Evolutionary conservation across 2,113 vertebrate genomes (phyloP), one percentile per base, ranked within the genome.

Genomic region (Rhinolophus ferrumequinum): DNA sequence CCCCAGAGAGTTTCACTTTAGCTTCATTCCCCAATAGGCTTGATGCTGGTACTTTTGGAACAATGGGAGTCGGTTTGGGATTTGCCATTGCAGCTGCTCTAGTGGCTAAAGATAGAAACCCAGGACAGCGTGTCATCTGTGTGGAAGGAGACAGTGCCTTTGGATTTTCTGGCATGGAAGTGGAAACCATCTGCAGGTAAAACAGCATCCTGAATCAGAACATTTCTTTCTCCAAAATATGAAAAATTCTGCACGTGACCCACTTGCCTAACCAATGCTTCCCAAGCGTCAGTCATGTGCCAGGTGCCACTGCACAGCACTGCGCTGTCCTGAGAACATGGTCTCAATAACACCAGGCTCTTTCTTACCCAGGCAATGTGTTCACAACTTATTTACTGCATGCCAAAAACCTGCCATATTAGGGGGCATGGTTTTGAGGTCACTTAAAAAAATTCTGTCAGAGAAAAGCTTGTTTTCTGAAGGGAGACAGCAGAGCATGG

Each of bases 131-230:
- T 84, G 98, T 99, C 3, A 75, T 99, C 97, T 99, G 99, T 85
- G 97, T 99, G 94, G 99, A 99, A 90, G 99, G 99, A 86, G 99
- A 99, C 91, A 99, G 99, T 41, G 99, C 99, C 1, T 99, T 99
- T 21, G 99, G 99, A 8, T 99, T 99, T 98, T 99, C 99, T 41
- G 99, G 99, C 69, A 99, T 99, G 99, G 99, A 99, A 86, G 98
- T 99, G 67, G 99, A 99, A 94, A 99, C 99, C 79, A 99, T 99
- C 96, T 99, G 99, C 99, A 99, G 99, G 99, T 99, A 96, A 97
- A 81, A 54, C 58, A 96, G 16, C 0, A 28, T 90, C 24, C 16
- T 33, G 58, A 44, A 19, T 66, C 84, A 64, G 1, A 58, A 41
- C 44, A 41, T 82, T 70, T 77, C 77, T 81, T 81, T 87, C 75